These are phyloP conservation scores for Leptopilina myrica DNA, from an alignment of 2,888 invertebrate species.

Conservation along the genomic window DNA sequence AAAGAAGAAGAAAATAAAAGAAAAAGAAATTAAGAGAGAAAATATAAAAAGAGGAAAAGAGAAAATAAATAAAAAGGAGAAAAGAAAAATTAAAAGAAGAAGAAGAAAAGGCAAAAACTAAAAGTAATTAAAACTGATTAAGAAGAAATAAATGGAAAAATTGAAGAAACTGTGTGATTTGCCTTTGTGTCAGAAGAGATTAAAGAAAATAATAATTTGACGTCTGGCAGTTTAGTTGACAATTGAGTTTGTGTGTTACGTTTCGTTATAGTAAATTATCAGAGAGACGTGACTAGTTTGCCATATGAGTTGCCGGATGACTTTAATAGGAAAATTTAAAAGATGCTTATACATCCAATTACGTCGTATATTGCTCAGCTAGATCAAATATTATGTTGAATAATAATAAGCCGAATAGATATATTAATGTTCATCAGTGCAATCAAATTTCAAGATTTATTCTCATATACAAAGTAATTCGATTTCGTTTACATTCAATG, in stretches of 20 bases:
- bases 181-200: not conserved
- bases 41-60: too few relatives aligned
- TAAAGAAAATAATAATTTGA: slow-evolving; percentile 12
- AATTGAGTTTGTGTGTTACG: slow-evolving; percentile 70
- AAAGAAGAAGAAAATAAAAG: too few relatives aligned
- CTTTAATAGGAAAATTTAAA: slow-evolving; percentile 41
- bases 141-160: too few relatives aligned
- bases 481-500: not conserved
- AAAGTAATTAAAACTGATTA: too few relatives aligned
- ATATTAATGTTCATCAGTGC: slow-evolving; percentile 2
- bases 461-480: slow-evolving; percentile 5
- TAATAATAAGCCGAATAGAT: not conserved
- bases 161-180: too few relatives aligned
- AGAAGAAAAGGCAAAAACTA: too few relatives aligned
- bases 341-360: slow-evolving; percentile 25
- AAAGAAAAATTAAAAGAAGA: too few relatives aligned
- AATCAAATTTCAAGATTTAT: slow-evolving; percentile 11
- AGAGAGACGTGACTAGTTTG: slow-evolving; percentile 69
- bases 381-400: not conserved
- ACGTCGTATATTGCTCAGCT: slow-evolving; percentile 8
- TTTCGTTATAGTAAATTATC: slow-evolving; percentile 71
- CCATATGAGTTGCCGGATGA: slow-evolving; percentile 57
- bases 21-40: too few relatives aligned
- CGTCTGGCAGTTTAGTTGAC: slow-evolving; percentile 50
- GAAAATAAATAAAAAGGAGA: too few relatives aligned